Percentiles rank a stretch among this genome's conserved stretches.
phyloP scores from a whole-genome alignment of 2,113 vertebrate genomes.

The Fregata magnificens region DNA sequence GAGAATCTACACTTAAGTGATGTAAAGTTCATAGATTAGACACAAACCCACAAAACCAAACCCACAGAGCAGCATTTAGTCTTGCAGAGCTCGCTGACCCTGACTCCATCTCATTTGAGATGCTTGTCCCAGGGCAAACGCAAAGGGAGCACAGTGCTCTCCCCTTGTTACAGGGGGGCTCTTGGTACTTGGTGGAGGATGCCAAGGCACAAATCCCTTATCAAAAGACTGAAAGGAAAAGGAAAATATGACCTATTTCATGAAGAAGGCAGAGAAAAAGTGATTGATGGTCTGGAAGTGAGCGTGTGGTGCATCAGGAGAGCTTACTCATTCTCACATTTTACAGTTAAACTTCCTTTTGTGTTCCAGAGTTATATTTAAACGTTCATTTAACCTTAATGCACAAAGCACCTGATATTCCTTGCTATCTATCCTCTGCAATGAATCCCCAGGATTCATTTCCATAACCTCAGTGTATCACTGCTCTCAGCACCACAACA shows the following conservation, averaged over 20 bases:
- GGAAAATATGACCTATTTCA: neutral
- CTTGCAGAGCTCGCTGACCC: neutral
- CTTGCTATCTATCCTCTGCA: neutral
- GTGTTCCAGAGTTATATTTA: neutral
- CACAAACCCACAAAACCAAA: slow-evolving; percentile 27
- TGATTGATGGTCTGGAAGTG: neutral
- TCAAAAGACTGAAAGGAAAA: neutral
- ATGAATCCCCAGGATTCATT: neutral
- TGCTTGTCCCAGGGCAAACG: neutral
- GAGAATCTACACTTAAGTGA: slow-evolving; percentile 9
- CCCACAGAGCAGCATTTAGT: neutral
- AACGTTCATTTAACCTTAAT: neutral
- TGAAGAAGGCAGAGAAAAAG: neutral
- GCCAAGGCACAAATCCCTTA: neutral
- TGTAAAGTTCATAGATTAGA: slow-evolving; percentile 24
- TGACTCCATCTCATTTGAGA: neutral
- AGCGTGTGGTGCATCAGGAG: neutral
- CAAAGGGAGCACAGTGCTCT: neutral
- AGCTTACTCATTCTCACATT: neutral
- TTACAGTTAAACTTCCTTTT: neutral
- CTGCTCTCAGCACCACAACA: neutral
- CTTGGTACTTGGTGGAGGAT: neutral
- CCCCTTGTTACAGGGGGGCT: neutral
- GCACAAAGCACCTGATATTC: neutral
- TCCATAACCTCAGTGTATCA: neutral